phyloP scores from a whole-genome alignment of 92 coral and sea anemone genomes.

The Galaxea fascicularis region DNA sequence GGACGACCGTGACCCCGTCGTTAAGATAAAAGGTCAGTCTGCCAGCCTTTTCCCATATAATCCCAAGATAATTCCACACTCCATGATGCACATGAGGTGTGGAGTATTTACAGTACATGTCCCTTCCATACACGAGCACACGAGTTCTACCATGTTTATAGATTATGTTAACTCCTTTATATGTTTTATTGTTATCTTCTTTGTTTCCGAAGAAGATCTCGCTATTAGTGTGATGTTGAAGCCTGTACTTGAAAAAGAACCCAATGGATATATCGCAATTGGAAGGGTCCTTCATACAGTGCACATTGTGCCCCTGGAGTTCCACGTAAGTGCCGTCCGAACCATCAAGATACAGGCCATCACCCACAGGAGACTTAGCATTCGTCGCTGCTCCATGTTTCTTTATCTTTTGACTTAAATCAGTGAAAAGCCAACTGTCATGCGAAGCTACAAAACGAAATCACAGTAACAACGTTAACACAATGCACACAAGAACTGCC shows the following conservation, averaged over 20 bases:
- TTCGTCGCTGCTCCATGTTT: not conserved
- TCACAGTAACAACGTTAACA: not conserved
- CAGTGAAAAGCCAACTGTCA: constrained; percentile 10
- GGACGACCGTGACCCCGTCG: not conserved
- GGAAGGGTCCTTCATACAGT: constrained; percentile 8
- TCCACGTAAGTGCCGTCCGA: constrained; percentile 15
- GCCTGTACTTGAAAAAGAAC: constrained; percentile 1
- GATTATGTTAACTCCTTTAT: constrained; percentile 22
- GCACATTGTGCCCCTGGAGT: not conserved
- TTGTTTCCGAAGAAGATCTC: constrained; percentile 34
- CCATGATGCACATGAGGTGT: not conserved
- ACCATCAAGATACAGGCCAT: constrained; percentile 30
- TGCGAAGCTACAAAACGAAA: not conserved
- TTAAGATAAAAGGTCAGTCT: not conserved
- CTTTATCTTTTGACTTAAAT: not conserved
- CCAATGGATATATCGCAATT: constrained; percentile 25
- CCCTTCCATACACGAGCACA: constrained; percentile 8
- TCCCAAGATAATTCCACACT: constrained; percentile 37
- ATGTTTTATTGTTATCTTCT: not conserved
- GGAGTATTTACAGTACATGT: not conserved
- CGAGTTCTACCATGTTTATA: not conserved
- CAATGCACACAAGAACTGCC: no score
- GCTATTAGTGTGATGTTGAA: not conserved
- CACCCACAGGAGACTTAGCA: not conserved
- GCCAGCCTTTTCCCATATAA: constrained; percentile 38